Evolutionary conservation across 2,113 vertebrate genomes (phyloP), one percentile per base, ranked within the genome.

Genomic region (Microtus montanus): DNA sequence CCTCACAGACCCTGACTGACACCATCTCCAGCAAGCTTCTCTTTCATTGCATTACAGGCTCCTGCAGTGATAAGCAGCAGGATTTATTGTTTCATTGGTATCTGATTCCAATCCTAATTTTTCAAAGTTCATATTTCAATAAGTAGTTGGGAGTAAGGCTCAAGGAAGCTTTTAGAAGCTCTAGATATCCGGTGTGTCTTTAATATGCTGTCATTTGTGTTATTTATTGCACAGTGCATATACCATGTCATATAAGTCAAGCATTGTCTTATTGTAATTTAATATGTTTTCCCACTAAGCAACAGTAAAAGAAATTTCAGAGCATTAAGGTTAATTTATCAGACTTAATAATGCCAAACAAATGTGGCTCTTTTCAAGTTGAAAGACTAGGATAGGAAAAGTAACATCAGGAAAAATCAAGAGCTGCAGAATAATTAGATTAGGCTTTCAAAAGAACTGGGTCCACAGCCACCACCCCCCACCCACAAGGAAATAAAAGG

Each of bases 271-370:
- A 47, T 87, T 88, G 88, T 96, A 91, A 92, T 82, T 92, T 96
- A 89, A 92, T 96, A 82, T 66, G 38, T 90, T 96, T 96, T 92
- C 70, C 87, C 49, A 96, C 85, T 94, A 96, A 94, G 68, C 66
- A 85, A 52, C 73, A 95, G 26, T 85, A 90, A 97, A 97, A 93
- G 92, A 95, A 93, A 93, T 96, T 96, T 97, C 70, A 95, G 73
- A 90, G 49, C 94, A 91, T 96, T 92, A 95, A 95, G 82, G 78
- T 92, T 95, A 95, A 95, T 96, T 95, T 93, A 96, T 96, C 95
- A 91, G 85, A 92, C 90, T 92, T 95, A 96, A 94, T 96, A 94
- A 96, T 79, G 80, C 33, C 89, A 92, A 96, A 95, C 52, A 95
- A 96, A 96, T 85, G 79, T 91, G 63, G 24, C 63, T 97, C 41